phyloP scores from a whole-genome alignment of 2,113 vertebrate species.

The Melanocharis versteri region DNA sequence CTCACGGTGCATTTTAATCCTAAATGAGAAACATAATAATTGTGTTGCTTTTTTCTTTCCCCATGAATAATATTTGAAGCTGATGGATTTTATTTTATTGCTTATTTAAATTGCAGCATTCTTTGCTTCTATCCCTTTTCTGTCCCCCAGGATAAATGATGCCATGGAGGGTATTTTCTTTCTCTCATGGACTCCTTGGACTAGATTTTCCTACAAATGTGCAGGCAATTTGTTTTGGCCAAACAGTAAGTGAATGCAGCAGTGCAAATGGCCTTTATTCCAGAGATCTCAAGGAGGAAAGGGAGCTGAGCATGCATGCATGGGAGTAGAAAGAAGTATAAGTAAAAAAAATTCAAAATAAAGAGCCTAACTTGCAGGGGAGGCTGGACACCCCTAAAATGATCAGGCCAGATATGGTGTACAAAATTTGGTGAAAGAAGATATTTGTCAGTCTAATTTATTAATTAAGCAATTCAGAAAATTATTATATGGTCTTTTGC shows the following conservation, averaged over 20 bases:
- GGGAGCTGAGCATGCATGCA: not conserved
- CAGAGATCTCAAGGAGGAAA: rapidly evolving
- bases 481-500: not conserved
- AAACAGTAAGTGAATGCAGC: not conserved
- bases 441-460: not conserved
- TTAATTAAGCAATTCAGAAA: not conserved
- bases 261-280: not conserved
- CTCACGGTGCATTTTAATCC: constrained; percentile 7
- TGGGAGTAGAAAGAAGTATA: not conserved
- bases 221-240: not conserved
- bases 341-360: not conserved
- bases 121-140: not conserved
- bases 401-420: not conserved
- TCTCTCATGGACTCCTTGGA: not conserved
- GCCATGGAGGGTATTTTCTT: not conserved
- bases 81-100: not conserved
- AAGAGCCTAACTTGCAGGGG: not conserved
- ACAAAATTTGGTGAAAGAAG: not conserved
- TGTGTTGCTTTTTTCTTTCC: not conserved
- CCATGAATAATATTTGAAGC: not conserved
- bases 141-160: not conserved
- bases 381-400: not conserved
- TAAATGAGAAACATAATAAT: not conserved
- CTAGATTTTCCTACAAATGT: constrained; percentile 5
- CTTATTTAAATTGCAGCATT: not conserved